Percentiles rank a stretch among this genome's conserved stretches.
phyloP scores from a whole-genome alignment of 2,113 vertebrate species.

The Mustelus asterias region DNA sequence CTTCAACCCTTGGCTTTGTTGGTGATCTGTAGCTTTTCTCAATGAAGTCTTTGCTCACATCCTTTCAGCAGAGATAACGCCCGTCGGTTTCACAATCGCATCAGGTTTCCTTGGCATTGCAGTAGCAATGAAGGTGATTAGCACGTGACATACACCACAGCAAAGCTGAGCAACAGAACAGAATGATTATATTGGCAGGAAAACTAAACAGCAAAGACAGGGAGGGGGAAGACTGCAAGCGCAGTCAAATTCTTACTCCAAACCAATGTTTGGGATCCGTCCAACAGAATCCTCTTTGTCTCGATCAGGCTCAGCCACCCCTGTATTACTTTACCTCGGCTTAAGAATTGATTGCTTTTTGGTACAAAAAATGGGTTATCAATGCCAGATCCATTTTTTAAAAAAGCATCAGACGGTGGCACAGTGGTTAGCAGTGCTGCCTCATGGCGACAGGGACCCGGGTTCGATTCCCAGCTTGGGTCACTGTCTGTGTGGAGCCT shows the following conservation, averaged over 20 bases:
- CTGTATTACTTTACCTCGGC: background rate
- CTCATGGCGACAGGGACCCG: no score
- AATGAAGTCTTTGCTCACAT: background rate
- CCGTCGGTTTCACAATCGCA: background rate
- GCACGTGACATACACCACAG: background rate
- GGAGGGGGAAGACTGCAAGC: background rate
- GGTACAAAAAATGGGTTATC: background rate
- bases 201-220: background rate
- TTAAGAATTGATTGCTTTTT: background rate
- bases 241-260: background rate
- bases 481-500: no score
- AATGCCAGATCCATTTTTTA: background rate
- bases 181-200: background rate
- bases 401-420: no score
- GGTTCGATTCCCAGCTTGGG: no score
- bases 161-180: background rate
- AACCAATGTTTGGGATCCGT: background rate
- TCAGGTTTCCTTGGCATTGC: background rate
- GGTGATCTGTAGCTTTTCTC: background rate
- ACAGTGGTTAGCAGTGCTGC: no score
- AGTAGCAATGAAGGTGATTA: background rate
- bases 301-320: background rate
- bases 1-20: background rate
- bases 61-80: background rate
- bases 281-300: background rate